These are phyloP conservation scores for Epinephelus coioides DNA, from an alignment of 2,797 vertebrate species.

Conservation along the genomic window DNA sequence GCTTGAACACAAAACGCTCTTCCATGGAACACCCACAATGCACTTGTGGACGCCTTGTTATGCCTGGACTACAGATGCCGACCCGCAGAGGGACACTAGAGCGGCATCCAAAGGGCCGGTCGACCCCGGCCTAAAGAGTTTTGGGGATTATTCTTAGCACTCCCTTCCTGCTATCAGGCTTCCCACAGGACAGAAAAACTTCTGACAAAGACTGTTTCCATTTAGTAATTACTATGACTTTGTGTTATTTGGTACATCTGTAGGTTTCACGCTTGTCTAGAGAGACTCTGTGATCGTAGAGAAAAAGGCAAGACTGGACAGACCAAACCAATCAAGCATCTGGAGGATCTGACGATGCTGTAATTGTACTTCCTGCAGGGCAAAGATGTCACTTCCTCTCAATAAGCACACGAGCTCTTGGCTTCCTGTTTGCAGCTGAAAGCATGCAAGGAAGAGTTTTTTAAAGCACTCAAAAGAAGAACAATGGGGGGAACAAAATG, in stretches of 20 bases:
- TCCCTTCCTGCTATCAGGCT: constrained; percentile 67
- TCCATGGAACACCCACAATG: constrained; percentile 83
- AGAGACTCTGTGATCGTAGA: constrained; percentile 69
- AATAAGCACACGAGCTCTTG: constrained; percentile 85
- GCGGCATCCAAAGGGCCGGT: constrained; percentile 50
- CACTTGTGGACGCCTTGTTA: constrained; percentile 78
- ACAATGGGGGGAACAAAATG: constrained; percentile 55
- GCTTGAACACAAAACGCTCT: constrained; percentile 83
- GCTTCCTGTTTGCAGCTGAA: constrained; percentile 92
- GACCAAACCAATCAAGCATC: constrained; percentile 81
- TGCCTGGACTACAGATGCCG: constrained; percentile 69
- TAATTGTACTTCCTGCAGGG: constrained; percentile 88
- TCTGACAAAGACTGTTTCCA: constrained; percentile 74
- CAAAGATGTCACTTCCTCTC: constrained; percentile 87
- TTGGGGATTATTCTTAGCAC: constrained; percentile 47
- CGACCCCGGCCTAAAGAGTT: constrained; percentile 42
- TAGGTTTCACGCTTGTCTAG: constrained; percentile 59
- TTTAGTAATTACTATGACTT: constrained; percentile 70
- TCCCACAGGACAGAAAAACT: constrained; percentile 66
- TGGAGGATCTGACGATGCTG: constrained; percentile 80
- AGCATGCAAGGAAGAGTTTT: constrained; percentile 85
- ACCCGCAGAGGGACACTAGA: constrained; percentile 63
- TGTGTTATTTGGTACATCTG: constrained; percentile 75
- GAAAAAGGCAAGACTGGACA: constrained; percentile 64
- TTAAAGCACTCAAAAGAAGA: constrained; percentile 77